Base-by-base conservation (phyloP, 2,113 vertebrate genomes). In the Lamprotornis superbus region DNA sequence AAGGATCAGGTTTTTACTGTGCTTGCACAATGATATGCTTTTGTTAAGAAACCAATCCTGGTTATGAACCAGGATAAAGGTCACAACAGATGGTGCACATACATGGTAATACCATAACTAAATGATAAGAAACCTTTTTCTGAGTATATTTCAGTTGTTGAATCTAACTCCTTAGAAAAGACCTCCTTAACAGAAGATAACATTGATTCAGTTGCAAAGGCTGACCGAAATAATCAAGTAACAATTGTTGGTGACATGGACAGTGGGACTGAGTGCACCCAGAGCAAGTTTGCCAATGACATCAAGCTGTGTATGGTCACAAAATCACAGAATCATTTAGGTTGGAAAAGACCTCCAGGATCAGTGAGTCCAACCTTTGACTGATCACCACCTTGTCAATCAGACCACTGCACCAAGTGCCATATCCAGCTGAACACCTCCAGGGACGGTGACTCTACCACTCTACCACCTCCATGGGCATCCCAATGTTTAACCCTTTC, bases 11-110 rank as follows among this genome's bases (percentile, higher is more conserved):
- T 35, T 93, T 89, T 85, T 57, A 65, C 37, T 35, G 8, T 50
- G 50, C 63, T 76, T 80, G 75, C 57, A 85, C 49, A 64, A 71
- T 18, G 9, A 90, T 35, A 73, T 4, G 28, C 31, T 85, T 71
- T 39, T 50, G 33, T 70, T 61, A 78, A 61, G 47, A 87, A 78
- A 87, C 7, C 39, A 69, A 13, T 39, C 23, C 33, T 50, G 16
- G 49, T 88, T 90, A 90, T 30, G 60, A 94, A 86, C 27, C 49
- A 85, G 71, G 27, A 65, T 46, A 87, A 95, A 93, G 83, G 83
- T 89, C 63, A 69, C 25, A 80, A 76, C 20, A 87, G 53, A 79
- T 12, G 18, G 69, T 44, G 47, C 12, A 79, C 19, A 23, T 10
- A n/a, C 4, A 7, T 8, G 8, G 49, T 7, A 57, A 79, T 15